These are phyloP conservation scores for Phrynosoma platyrhinos DNA, from an alignment of 2,113 vertebrate species.

Conservation along the genomic window DNA sequence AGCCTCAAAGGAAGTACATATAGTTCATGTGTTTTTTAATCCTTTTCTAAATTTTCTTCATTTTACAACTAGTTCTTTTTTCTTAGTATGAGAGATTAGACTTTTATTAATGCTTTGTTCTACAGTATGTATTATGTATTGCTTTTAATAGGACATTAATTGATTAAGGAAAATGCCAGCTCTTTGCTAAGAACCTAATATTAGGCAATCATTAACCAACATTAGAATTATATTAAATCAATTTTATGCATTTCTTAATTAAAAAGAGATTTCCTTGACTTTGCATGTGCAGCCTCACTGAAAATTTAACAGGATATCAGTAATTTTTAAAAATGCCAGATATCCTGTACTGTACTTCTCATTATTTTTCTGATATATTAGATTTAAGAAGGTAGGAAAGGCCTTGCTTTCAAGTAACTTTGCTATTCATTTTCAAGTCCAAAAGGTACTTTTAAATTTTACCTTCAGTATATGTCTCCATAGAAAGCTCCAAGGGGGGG, in stretches of 20 bases:
- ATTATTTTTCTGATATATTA: not conserved
- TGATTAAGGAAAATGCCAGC: constrained; percentile 76
- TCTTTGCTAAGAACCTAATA: constrained; percentile 71
- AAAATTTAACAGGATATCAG: constrained; percentile 46
- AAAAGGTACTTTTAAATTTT: not conserved
- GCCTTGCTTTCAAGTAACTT: not conserved
- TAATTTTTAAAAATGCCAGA: not conserved
- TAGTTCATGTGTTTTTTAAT: not conserved
- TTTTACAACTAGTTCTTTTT: constrained; percentile 58
- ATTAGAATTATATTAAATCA: constrained; percentile 79
- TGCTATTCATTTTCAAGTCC: not conserved
- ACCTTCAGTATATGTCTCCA: not conserved
- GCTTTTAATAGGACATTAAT: constrained; percentile 82
- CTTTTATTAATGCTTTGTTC: constrained; percentile 69
- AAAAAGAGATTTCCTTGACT: constrained; percentile 67
- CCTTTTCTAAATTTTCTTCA: constrained; percentile 48
- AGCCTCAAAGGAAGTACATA: not conserved
- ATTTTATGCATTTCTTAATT: constrained; percentile 76
- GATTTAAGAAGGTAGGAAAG: not conserved
- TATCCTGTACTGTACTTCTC: not conserved
- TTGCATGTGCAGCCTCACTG: constrained; percentile 66
- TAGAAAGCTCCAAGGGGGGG: too few relatives aligned
- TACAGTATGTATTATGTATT: constrained; percentile 64
- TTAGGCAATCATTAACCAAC: constrained; percentile 72
- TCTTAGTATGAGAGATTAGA: constrained; percentile 59